Evolutionary conservation across 2,888 invertebrate genomes (phyloP).

Genomic region (Neuroscelio doddi): DNA sequence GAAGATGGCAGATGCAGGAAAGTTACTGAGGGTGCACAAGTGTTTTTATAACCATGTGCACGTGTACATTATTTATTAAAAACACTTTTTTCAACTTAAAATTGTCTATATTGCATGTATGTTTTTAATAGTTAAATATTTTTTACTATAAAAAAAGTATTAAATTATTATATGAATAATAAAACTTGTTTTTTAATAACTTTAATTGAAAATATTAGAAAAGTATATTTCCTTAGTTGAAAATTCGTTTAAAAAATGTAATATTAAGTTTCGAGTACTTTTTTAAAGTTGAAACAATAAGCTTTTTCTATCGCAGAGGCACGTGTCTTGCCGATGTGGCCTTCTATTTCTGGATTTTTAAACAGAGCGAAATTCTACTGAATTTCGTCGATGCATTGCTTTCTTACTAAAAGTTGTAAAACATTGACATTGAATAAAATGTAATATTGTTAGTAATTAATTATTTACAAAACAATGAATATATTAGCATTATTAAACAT

Average conservation of each 20-base stretch:
- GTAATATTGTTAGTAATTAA: too few relatives aligned
- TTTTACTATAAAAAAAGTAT: too few relatives aligned
- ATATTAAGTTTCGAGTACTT: constrained; percentile 27
- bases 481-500: too few relatives aligned
- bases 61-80: constrained; percentile 25
- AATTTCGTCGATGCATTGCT: not conserved
- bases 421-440: not conserved
- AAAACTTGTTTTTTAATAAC: too few relatives aligned
- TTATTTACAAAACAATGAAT: too few relatives aligned
- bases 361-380: constrained; percentile 60
- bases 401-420: constrained; percentile 27
- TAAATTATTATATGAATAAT: too few relatives aligned
- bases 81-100: too few relatives aligned
- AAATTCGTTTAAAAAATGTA: too few relatives aligned
- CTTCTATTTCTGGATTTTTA: constrained; percentile 65
- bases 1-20: constrained; percentile 45
- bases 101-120: too few relatives aligned
- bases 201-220: too few relatives aligned
- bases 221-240: too few relatives aligned
- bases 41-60: constrained; percentile 36
- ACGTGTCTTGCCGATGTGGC: constrained; percentile 49
- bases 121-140: too few relatives aligned
- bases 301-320: constrained; percentile 46
- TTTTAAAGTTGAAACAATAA: constrained; percentile 18
- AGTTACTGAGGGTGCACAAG: constrained; percentile 44